Percentiles rank a stretch among this genome's conserved stretches.
These are phyloP conservation scores for Balanococcus diminutus DNA, from an alignment of 2,888 invertebrate species.

Conservation along the genomic window DNA sequence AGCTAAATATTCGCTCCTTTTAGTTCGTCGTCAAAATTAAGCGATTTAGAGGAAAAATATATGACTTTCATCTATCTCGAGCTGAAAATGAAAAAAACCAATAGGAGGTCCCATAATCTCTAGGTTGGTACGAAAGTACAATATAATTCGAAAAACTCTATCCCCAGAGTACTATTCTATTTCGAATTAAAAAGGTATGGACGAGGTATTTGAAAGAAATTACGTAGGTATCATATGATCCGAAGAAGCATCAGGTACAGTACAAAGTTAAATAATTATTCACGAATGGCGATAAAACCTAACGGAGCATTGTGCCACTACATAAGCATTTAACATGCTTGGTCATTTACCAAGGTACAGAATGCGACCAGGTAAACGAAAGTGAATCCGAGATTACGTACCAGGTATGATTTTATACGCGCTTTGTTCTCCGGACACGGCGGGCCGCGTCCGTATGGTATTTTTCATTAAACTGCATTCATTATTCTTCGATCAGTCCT, in stretches of 20 bases:
- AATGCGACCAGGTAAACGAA: neutral
- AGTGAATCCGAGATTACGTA: neutral
- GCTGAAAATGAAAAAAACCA: too few species aligned
- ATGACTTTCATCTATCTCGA: neutral
- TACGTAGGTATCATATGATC: too few species aligned
- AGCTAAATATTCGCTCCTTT: neutral
- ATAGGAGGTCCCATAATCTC: too few species aligned
- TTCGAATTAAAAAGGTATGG: too few species aligned
- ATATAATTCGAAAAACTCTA: too few species aligned
- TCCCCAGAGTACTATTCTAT: too few species aligned
- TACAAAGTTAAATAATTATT: neutral
- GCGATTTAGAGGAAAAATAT: neutral
- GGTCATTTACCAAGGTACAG: neutral
- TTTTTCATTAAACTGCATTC: constrained; percentile 39
- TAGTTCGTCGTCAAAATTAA: neutral
- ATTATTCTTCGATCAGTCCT: constrained; percentile 47
- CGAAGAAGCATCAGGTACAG: too few species aligned
- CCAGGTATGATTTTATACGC: neutral
- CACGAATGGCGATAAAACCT: neutral
- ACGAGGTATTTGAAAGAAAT: too few species aligned
- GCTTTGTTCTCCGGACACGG: neutral
- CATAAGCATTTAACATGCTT: neutral
- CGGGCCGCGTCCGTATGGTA: neutral
- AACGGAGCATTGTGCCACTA: neutral
- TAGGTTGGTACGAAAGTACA: too few species aligned